Percentiles rank a stretch among this genome's conserved stretches.
phyloP scores from a whole-genome alignment of 1,140 invertebrate genomes.

The Popillia japonica region DNA sequence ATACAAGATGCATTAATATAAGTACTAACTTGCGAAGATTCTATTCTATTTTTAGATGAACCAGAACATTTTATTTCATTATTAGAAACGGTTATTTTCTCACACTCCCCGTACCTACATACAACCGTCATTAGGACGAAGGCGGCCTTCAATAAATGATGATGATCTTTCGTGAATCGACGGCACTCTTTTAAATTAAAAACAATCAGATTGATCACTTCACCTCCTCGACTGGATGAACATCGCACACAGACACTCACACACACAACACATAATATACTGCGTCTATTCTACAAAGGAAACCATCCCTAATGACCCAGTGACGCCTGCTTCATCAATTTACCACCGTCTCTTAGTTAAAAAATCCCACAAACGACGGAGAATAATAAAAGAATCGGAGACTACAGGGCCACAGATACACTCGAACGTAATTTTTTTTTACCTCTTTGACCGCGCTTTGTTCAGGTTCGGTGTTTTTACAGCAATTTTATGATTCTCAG shows the following conservation, averaged over 20 bases:
- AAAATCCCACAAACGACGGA: constrained; percentile 15
- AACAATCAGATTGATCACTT: constrained; percentile 32
- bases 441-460: background rate
- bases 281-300: background rate
- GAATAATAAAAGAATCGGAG: constrained; percentile 18
- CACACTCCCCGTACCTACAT: background rate
- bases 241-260: background rate
- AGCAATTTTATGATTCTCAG: background rate
- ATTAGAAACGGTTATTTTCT: background rate
- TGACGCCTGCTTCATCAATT: constrained; percentile 31
- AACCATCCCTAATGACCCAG: constrained; percentile 21
- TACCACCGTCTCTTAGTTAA: background rate
- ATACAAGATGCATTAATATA: too few relatives aligned
- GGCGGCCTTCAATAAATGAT: constrained; percentile 29
- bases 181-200: constrained; percentile 32
- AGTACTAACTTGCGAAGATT: too few relatives aligned
- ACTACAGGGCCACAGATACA: background rate
- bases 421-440: background rate
- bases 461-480: background rate
- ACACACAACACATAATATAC: background rate
- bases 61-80: background rate
- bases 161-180: constrained; percentile 24
- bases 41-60: too few relatives aligned
- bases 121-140: background rate
- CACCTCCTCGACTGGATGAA: background rate